Evolutionary conservation across 37 sponge, comb jelly and placozoan species (phyloP).

Genomic region (Amphimedon queenslandica): DNA sequence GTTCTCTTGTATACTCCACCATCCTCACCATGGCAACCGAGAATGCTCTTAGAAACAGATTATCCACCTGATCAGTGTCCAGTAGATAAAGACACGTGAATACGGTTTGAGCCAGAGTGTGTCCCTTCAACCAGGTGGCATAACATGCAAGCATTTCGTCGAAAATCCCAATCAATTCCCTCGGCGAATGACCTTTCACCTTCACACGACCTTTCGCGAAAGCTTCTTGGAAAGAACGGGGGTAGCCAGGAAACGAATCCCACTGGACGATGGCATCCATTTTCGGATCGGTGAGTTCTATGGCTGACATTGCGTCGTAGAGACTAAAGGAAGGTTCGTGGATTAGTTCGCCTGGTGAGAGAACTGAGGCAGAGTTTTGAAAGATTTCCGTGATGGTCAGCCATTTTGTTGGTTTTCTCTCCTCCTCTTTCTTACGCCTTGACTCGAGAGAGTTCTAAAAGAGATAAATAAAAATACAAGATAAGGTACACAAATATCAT

Average conservation of each 20-base stretch:
- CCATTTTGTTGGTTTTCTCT: slow-evolving; percentile 53
- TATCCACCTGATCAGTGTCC: slow-evolving; percentile 36
- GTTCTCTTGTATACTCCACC: slow-evolving; percentile 57
- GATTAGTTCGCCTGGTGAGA: slow-evolving; percentile 69
- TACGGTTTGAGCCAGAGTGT: slow-evolving; percentile 95
- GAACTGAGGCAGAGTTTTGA: slow-evolving; percentile 8
- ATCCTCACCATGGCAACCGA: slow-evolving; percentile 33
- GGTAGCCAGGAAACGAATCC: slow-evolving; percentile 31
- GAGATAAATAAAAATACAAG: background rate
- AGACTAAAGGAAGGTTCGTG: slow-evolving; percentile 79
- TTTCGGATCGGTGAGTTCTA: slow-evolving; percentile 92
- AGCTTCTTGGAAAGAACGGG: slow-evolving; percentile 57
- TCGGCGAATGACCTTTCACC: slow-evolving; percentile 35
- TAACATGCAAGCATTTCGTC: slow-evolving; percentile 89
- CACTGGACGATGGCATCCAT: slow-evolving; percentile 84
- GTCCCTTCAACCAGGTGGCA: slow-evolving; percentile 93
- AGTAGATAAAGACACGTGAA: slow-evolving; percentile 88
- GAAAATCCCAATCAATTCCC: slow-evolving; percentile 78
- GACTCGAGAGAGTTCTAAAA: background rate
- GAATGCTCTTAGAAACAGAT: slow-evolving; percentile 46
- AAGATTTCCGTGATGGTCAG: slow-evolving; percentile 52
- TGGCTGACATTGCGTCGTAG: slow-evolving; percentile 96
- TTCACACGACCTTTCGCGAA: slow-evolving; percentile 46
- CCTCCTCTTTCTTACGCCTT: too few relatives aligned
- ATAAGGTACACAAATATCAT: background rate